These are phyloP conservation scores for Fulmarus glacialis DNA, from an alignment of 2,113 vertebrate species.

Conservation along the genomic window DNA sequence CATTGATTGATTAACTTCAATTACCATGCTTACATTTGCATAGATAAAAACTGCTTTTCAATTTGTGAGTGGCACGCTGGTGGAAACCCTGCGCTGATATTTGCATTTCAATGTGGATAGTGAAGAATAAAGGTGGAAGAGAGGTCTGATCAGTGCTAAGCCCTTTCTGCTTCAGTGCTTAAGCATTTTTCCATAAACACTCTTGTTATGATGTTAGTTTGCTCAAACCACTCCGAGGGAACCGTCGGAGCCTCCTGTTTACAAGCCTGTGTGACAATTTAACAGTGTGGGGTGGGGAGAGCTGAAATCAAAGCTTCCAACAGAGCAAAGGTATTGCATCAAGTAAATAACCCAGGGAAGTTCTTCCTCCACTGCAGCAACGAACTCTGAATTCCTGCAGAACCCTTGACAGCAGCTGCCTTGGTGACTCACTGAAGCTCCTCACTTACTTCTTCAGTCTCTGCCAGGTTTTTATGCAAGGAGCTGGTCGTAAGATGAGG, in stretches of 20 bases:
- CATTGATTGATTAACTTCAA: constrained; percentile 99
- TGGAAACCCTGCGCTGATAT: constrained; percentile 99
- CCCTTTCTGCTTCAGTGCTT: constrained; percentile 97
- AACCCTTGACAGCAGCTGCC: neutral
- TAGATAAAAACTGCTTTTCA: constrained; percentile 99
- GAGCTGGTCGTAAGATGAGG: neutral
- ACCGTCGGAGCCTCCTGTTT: constrained; percentile 84
- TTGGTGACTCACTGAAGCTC: neutral
- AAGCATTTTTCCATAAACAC: constrained; percentile 93
- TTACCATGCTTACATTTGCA: constrained; percentile 99
- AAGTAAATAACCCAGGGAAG: neutral
- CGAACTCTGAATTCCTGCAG: fast-evolving
- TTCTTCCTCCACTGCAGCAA: neutral
- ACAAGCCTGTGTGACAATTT: constrained; percentile 80
- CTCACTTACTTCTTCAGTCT: neutral
- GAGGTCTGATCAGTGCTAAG: constrained; percentile 99
- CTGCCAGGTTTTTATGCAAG: fast-evolving
- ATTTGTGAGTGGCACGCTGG: constrained; percentile 99
- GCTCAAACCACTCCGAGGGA: constrained; percentile 82
- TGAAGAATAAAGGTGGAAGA: constrained; percentile 98
- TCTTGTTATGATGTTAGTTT: constrained; percentile 95
- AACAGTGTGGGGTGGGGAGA: constrained; percentile 71
- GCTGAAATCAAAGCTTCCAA: neutral
- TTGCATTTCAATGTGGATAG: constrained; percentile 99
- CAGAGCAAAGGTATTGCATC: neutral